Base-by-base conservation (phyloP, 2,797 vertebrate genomes). In the Coracias cyanogaster region DNA sequence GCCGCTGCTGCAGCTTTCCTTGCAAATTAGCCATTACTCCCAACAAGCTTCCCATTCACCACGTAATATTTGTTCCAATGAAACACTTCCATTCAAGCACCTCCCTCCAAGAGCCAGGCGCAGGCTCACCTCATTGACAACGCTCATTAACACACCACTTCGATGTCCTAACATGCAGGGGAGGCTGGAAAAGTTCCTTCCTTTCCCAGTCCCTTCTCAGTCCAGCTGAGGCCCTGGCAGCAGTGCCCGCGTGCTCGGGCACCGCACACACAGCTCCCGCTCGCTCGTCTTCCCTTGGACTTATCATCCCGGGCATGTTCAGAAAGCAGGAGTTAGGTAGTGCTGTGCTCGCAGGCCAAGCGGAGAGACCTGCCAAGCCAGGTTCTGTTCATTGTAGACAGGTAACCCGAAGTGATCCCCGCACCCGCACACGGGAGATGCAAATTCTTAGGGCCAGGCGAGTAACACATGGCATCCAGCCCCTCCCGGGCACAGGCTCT, bases 121-220 rank as follows among this genome's bases (percentile, higher is more conserved):
- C 72, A 13, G 55, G 37, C 39, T 46, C 31, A 39, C 46, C 37
- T 57, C 85, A 37, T 19, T 2, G 21, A 4, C 35, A 9, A 17
- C 3, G 0, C 35, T 26, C 58, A 11, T 51, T 22, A 72, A 28
- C 31, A 24, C n/a, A 9, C 9, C 0, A 1, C 12, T 33, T 39
- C 18, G 24, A 8, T 2, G 15, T 29, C 55, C 17, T 26, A 20
- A 16, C 14, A 2, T 2, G 10, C 39, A 28, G 26, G 25, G 29
- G 15, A 25, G 67, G 48, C 21, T 21, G 22, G 19, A 37, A 17
- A 51, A 45, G 41, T 21, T 62, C 61, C 26, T 28, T 39, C 45
- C 70, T 9, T 60, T 52, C 43, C 28, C 49, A 29, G 13, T 29
- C n/a, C n/a, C n/a, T n/a, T n/a, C n/a, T n/a, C n/a, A n/a, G n/a